Evolutionary conservation across 2,113 vertebrate genomes (phyloP).

Genomic region (Chaetura pelagica): DNA sequence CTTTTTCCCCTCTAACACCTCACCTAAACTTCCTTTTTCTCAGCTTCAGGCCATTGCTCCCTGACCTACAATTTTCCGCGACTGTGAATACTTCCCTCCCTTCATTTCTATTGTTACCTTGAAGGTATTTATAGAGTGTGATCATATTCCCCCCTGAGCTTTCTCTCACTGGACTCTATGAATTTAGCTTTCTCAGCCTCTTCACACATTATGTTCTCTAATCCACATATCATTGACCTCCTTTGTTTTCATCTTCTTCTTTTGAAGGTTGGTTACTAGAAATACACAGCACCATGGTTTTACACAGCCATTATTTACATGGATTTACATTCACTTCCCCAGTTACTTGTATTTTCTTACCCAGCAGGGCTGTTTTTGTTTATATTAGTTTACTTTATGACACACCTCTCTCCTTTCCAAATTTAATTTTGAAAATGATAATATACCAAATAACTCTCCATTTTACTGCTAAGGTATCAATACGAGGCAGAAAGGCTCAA

Average conservation of each 20-base stretch:
- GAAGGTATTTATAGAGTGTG: constrained; percentile 52
- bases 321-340: background rate
- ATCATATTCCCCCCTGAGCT: constrained; percentile 35
- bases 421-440: constrained; percentile 38
- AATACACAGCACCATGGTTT: background rate
- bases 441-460: background rate
- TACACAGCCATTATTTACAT: background rate
- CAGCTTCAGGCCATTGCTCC: constrained; percentile 41
- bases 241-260: constrained; percentile 14
- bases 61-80: constrained; percentile 44
- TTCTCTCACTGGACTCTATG: background rate
- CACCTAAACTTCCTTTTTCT: constrained; percentile 30
- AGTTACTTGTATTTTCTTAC: background rate
- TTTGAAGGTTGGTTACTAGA: background rate
- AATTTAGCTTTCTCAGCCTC: constrained; percentile 33
- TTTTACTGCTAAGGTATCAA: background rate
- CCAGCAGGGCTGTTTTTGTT: background rate
- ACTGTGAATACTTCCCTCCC: constrained; percentile 40
- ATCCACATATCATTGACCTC: background rate
- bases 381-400: background rate
- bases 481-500: background rate
- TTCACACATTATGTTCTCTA: background rate
- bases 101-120: constrained; percentile 53
- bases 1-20: background rate
- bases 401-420: background rate